Conservation (phyloP, 1,140 invertebrate genomes). For the Macrocentrus cingulum region DNA sequence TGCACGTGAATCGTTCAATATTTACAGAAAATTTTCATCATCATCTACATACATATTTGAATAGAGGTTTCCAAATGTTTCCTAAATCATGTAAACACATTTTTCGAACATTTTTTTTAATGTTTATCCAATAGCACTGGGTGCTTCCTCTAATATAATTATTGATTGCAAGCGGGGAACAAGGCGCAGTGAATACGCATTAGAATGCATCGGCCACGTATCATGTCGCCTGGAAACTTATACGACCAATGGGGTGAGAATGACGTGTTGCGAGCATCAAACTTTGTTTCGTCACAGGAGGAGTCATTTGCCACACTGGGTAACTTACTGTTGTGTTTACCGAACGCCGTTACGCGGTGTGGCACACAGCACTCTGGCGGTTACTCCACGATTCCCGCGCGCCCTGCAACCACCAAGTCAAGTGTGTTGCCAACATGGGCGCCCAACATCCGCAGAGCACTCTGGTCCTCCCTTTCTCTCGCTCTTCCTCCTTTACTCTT, state of each 20-base stretch:
- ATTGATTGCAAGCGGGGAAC: too few species aligned
- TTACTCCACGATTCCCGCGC: constrained; percentile 19
- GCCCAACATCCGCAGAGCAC: neutral
- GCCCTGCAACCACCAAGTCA: neutral
- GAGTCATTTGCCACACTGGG: constrained; percentile 48
- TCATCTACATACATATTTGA: neutral
- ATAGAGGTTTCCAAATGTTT: neutral
- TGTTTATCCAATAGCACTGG: too few species aligned
- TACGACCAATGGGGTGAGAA: too few species aligned
- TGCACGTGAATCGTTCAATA: constrained; percentile 20
- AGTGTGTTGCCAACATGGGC: neutral
- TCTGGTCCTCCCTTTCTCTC: neutral
- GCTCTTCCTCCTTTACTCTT: constrained; percentile 16
- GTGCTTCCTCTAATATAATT: too few species aligned
- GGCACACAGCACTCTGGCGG: constrained; percentile 16
- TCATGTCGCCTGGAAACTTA: too few species aligned
- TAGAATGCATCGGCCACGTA: too few species aligned
- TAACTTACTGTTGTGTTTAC: constrained; percentile 55
- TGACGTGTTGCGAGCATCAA: constrained; percentile 38
- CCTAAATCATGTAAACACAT: constrained; percentile 5
- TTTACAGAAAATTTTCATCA: constrained; percentile 20
- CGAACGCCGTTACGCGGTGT: constrained; percentile 49
- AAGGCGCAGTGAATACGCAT: too few species aligned
- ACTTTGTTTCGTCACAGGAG: constrained; percentile 48
- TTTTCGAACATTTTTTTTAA: neutral